phyloP scores from a whole-genome alignment of 2,113 vertebrate species.

The Pampusana beccarii region DNA sequence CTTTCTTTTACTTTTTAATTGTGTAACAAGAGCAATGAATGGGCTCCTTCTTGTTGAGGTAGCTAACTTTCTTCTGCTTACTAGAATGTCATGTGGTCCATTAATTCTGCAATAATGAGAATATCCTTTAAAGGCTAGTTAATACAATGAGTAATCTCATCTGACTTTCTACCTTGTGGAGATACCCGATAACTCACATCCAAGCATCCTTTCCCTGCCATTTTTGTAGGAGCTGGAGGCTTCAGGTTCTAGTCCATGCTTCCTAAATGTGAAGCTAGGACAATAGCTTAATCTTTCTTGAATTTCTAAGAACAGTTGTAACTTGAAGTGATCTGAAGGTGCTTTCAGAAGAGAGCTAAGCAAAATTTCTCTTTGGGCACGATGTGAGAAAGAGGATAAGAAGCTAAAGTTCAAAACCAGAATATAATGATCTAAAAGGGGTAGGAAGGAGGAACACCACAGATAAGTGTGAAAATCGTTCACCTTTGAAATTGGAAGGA shows the following conservation, averaged over 20 bases:
- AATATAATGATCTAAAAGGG: not conserved
- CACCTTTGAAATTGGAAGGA: not conserved
- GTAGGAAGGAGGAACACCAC: not conserved
- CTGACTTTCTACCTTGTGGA: not conserved
- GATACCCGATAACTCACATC: not conserved
- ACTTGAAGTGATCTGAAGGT: not conserved
- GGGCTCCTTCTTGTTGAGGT: not conserved
- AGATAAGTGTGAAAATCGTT: not conserved
- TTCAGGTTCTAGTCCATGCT: not conserved
- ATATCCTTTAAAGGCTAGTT: not conserved
- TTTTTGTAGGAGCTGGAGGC: not conserved
- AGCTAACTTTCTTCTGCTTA: not conserved
- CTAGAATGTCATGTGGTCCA: not conserved
- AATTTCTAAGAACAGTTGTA: not conserved
- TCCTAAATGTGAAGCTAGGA: not conserved
- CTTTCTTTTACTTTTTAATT: not conserved
- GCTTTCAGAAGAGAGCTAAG: not conserved
- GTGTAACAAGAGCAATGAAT: rapidly evolving
- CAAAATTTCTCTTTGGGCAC: not conserved
- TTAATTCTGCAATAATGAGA: not conserved
- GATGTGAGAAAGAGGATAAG: not conserved
- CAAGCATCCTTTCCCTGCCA: not conserved
- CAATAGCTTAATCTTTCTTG: not conserved
- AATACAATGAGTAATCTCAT: not conserved
- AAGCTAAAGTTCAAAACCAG: not conserved